Percentiles rank a stretch among this genome's conserved stretches.
Evolutionary conservation across 2,797 vertebrate species (phyloP).

Genomic region (Diplodus sargus): DNA sequence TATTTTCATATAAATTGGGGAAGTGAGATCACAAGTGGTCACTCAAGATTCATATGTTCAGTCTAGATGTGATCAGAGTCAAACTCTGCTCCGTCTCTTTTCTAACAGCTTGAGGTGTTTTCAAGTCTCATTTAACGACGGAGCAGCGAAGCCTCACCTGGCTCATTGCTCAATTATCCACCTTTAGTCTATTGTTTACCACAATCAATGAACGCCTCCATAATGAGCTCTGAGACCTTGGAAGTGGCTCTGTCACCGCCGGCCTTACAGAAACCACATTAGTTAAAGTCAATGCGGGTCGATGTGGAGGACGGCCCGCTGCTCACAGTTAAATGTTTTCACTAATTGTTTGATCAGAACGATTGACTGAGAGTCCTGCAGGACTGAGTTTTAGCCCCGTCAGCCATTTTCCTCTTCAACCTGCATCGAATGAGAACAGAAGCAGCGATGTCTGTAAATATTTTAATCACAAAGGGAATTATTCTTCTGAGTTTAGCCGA

Average conservation of each 20-base stretch:
- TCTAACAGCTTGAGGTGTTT: constrained; percentile 16
- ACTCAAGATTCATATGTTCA: too few species aligned
- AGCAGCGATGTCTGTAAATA: neutral
- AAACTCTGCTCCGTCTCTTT: neutral
- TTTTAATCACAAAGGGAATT: neutral
- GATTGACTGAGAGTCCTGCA: constrained; percentile 25
- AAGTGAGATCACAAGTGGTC: too few species aligned
- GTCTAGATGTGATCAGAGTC: too few species aligned
- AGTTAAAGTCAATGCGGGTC: constrained; percentile 31
- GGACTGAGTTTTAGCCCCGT: constrained; percentile 22
- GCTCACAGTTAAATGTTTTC: constrained; percentile 21
- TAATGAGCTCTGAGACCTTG: constrained; percentile 11
- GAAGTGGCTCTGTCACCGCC: constrained; percentile 19
- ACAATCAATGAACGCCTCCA: constrained; percentile 22
- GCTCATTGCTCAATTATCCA: constrained; percentile 41
- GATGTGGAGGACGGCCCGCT: constrained; percentile 16
- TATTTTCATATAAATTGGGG: too few species aligned
- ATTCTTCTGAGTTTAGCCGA: neutral
- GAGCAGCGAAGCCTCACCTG: constrained; percentile 16
- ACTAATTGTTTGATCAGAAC: constrained; percentile 36
- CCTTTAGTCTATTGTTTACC: constrained; percentile 39
- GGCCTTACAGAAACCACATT: constrained; percentile 42
- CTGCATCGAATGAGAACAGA: neutral
- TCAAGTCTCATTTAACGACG: constrained; percentile 37
- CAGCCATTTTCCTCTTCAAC: constrained; percentile 34